Percentiles rank a stretch among this genome's conserved stretches.
Conservation (phyloP, 1,140 invertebrate species). For the Ganaspis sp. region DNA sequence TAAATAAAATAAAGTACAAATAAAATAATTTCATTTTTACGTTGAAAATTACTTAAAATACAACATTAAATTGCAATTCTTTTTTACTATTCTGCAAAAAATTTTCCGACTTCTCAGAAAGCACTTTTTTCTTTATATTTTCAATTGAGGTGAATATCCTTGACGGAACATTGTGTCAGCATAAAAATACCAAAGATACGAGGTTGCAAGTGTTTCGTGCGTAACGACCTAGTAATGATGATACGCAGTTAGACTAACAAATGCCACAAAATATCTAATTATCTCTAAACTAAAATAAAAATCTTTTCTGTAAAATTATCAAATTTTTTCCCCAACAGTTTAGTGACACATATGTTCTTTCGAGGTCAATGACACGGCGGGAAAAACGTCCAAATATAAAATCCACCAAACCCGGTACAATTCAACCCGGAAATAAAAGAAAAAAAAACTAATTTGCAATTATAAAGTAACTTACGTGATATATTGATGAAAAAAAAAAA, state of each 20-base stretch:
- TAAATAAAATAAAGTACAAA: too few relatives aligned
- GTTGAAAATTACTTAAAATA: background rate
- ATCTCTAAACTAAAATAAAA: background rate
- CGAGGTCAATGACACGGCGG: background rate
- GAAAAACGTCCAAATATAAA: background rate
- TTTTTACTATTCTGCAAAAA: background rate
- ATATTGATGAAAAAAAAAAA: too few relatives aligned
- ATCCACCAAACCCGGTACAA: background rate
- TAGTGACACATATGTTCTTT: background rate
- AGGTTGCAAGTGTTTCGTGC: slow-evolving; percentile 7
- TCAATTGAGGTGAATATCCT: background rate
- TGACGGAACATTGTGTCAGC: background rate
- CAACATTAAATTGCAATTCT: background rate
- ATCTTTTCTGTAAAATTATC: background rate
- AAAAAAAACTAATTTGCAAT: background rate
- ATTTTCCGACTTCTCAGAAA: background rate
- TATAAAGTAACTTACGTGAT: background rate
- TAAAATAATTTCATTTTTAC: too few relatives aligned
- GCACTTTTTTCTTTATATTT: background rate
- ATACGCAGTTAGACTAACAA: slow-evolving; percentile 2
- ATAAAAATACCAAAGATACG: slow-evolving; percentile 4
- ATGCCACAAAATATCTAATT: background rate
- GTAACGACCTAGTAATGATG: slow-evolving; percentile 19
- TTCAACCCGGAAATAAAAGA: background rate
- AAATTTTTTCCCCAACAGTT: background rate